phyloP scores from a whole-genome alignment of 2,888 invertebrate genomes.

The Acronicta leporina region DNA sequence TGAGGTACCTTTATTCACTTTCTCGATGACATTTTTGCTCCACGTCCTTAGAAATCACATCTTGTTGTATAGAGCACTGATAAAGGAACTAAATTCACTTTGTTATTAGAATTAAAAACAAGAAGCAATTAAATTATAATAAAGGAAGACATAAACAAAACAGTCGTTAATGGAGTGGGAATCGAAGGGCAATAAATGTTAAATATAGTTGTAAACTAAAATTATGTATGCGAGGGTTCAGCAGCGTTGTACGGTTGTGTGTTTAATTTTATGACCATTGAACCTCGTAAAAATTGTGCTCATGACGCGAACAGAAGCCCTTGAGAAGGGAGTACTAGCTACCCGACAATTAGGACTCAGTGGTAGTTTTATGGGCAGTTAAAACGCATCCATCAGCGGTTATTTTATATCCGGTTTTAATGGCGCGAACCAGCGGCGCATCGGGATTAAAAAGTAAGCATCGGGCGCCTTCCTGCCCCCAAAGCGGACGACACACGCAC shows the following conservation, averaged over 20 bases:
- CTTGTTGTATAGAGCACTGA: not conserved
- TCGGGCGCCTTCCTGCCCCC: conserved; percentile 59
- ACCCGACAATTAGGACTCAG: conserved; percentile 79
- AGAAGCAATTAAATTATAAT: conserved; percentile 24
- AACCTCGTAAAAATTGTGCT: conserved; percentile 74
- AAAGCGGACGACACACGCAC: conserved; percentile 19
- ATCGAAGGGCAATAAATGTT: conserved; percentile 49
- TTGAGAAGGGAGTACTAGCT: conserved; percentile 62
- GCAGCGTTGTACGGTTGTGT: conserved; percentile 61
- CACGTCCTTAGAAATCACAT: not conserved
- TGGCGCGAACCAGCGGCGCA: conserved; percentile 51
- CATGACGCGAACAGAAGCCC: conserved; percentile 64
- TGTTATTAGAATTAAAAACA: not conserved
- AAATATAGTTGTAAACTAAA: conserved; percentile 52
- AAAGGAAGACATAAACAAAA: conserved; percentile 48
- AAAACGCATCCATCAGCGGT: conserved; percentile 73
- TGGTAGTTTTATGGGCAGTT: conserved; percentile 79
- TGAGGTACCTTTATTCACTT: not conserved
- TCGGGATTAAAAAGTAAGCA: conserved; percentile 62
- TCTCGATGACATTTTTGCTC: conserved; percentile 3
- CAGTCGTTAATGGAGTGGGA: conserved; percentile 36
- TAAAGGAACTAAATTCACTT: not conserved
- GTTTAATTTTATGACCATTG: conserved; percentile 70
- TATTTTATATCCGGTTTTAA: conserved; percentile 80
- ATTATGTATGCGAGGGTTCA: conserved; percentile 34